A percentile compares a stretch with the other conserved stretches of the same genome.
Evolutionary conservation across 2,113 vertebrate genomes (phyloP).

Genomic region (Hepsetus odoe): DNA sequence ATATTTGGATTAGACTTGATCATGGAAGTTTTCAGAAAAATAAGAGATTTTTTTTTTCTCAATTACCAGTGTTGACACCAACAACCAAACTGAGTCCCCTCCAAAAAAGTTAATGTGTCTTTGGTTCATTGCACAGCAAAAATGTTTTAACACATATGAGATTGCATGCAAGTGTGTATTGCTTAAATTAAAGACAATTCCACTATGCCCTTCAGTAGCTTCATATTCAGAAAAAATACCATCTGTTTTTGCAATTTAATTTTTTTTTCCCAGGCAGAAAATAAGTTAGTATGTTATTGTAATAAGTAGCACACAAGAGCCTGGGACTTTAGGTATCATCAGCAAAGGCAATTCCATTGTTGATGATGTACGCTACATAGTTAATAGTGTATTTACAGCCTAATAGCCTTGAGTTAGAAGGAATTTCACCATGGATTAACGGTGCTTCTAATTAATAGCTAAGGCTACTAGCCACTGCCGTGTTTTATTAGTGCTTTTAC

Average conservation of each 20-base stretch:
- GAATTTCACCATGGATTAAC: constrained; percentile 45
- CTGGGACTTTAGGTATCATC: not conserved
- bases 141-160: not conserved
- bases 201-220: not conserved
- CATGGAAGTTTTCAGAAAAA: not conserved
- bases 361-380: constrained; percentile 21
- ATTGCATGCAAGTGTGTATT: not conserved
- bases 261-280: not conserved
- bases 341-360: not conserved
- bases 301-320: not conserved
- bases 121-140: not conserved
- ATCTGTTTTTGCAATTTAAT: constrained; percentile 5
- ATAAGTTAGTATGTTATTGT: not conserved
- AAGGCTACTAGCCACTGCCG: constrained; percentile 17
- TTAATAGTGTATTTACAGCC: constrained; percentile 35
- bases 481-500: constrained; percentile 36
- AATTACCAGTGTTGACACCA: not conserved
- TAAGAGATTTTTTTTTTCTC: not conserved
- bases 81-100: not conserved
- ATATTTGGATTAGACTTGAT: too few relatives aligned
- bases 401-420: constrained; percentile 36
- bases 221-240: not conserved
- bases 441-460: constrained; percentile 42
- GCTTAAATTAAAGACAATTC: not conserved
- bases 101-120: constrained; percentile 18